Evolutionary conservation across 2,797 vertebrate species (phyloP), one percentile per base, ranked within the genome.

Genomic region (Remorina albescens): DNA sequence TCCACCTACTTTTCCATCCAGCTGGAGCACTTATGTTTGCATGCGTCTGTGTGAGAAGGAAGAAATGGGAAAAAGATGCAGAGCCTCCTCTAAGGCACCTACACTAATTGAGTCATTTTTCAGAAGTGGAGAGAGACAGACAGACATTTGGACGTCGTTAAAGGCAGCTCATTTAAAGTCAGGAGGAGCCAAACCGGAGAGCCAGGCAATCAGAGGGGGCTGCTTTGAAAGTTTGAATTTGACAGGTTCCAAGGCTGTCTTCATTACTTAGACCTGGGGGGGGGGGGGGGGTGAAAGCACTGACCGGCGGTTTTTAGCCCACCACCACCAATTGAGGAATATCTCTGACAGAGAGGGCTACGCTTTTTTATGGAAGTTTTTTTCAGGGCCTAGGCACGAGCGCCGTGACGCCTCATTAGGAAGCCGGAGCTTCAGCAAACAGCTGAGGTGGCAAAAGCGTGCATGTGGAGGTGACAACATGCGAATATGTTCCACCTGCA

Each of bases 61-160:
- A 26, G 21, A 61, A 42, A 19, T n/a, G 8, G 19, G 8, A 8
- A 42, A 47, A 59, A 51, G 44, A 77, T 10, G 39, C 26, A n/a
- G 66, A 59, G 25, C 53, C 57, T 81, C 72, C 76, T 84, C 49
- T 30, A 74, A 82, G 78, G 76, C 65, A 65, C 34, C 70, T 67
- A 26, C 57, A 61, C 81, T 89, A 89, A 90, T 87, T 86, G 83
- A 83, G 78, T 89, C 71, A 67, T 86, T 89, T 74, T 70, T 86
- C 77, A 82, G 61, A 76, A 67, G 80, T 53, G 56, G 16, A 13
- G 57, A 65, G 60, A 75, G 77, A 84, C 23, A 74, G 75, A 85
- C 69, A 66, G 66, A 64, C 58, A 32, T 34, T 58, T 28, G 19
- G 55, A 42, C 66, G 46, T 44, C 76, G 71, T 80, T 75, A 76